Base-by-base conservation (phyloP, 2,113 vertebrate species). In the Bambusicola thoracicus region DNA sequence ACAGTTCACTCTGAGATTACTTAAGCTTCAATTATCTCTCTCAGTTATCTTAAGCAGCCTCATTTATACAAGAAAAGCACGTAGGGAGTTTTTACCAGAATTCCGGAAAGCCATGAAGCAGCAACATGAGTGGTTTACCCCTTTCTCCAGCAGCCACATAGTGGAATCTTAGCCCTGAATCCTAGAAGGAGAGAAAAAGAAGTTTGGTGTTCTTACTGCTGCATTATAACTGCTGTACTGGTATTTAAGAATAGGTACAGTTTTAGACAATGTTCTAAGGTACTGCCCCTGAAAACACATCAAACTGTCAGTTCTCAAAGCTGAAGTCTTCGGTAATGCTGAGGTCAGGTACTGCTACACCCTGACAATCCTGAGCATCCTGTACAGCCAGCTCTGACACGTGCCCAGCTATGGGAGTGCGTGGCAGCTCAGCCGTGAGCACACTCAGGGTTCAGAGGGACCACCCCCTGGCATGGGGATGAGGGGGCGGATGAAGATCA, bases 81-180 rank as follows among this genome's bases (percentile, higher is more conserved):
- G 6, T 32, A 84, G 46, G 13, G 66, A 85, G 13, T 94, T 98
- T 53, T 98, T 99, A 99, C 99, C 99, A 99, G 98, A 99, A 99
- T 96, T 99, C 99, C 55, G 99, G 99, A 96, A 99, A 99, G 93
- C 99, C 99, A 46, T 99, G 99, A 81, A 99, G 97, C 82, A 99
- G 98, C 81, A 99, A 94, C 99, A 99, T 99, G 79, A 99, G 98
- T 10, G 99, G 99, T 97, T 99, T 99, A 62, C 99, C 99, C 96
- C 99, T 97, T 94, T 99, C 99, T 87, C 99, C 99, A 8, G 99
- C 98, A 89, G 99, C 99, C 46, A 99, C 99, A 97, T 99, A 99
- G 96, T 99, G 99, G 95, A 99, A 99, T 96, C 99, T 98, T 91
- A 99, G 97, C 67, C 99, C 99, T 3, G 99, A 99, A 95, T 99